Conservation (phyloP, 2,888 invertebrate genomes). For the Axea sp. region DNA sequence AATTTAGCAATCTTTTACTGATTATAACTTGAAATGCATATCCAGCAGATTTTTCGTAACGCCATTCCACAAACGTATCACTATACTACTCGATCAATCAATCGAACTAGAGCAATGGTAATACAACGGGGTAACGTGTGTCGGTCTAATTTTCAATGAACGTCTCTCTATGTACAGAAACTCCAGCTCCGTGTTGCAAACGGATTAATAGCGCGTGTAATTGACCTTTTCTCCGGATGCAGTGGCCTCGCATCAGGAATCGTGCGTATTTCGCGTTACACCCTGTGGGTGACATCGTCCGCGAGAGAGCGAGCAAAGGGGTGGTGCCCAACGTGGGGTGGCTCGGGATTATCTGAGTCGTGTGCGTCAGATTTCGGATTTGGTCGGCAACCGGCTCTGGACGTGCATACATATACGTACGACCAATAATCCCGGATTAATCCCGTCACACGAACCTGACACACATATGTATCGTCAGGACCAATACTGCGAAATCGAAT, state of each 20-base stretch:
- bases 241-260: constrained; percentile 36
- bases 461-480: constrained; percentile 33
- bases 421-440: constrained; percentile 77
- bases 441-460: constrained; percentile 66
- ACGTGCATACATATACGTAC: constrained; percentile 49
- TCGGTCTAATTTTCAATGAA: constrained; percentile 42
- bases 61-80: too few species aligned
- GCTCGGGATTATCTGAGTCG: constrained; percentile 74
- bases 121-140: constrained; percentile 36
- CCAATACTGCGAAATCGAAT: constrained; percentile 51
- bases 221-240: constrained; percentile 55
- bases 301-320: constrained; percentile 62
- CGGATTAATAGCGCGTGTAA: constrained; percentile 58
- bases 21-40: too few species aligned
- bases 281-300: constrained; percentile 66
- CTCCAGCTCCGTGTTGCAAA: constrained; percentile 23
- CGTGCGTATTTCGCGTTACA: constrained; percentile 61
- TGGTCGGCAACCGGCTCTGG: constrained; percentile 69
- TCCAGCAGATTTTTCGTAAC: too few species aligned
- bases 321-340: constrained; percentile 35
- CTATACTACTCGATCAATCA: constrained; percentile 15
- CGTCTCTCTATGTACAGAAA: constrained; percentile 8
- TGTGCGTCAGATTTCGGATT: constrained; percentile 79
- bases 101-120: constrained; percentile 6
- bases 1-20: too few species aligned